Percentiles rank a stretch among this genome's conserved stretches.
Evolutionary conservation across 2,888 invertebrate species (phyloP).

Genomic region (Odontocerum albicorne): DNA sequence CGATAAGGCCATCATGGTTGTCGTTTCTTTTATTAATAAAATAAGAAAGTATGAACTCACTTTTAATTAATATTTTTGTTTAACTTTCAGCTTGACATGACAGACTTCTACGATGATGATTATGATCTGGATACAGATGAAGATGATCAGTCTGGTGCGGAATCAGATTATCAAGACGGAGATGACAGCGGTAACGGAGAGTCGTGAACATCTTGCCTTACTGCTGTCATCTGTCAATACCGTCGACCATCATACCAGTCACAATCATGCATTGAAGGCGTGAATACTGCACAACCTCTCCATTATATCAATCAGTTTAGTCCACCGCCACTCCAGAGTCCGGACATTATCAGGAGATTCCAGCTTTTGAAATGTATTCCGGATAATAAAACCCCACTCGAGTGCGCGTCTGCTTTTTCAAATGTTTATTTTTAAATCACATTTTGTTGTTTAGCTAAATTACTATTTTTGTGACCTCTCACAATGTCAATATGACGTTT

Average conservation of each 20-base stretch:
- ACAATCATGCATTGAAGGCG: too few species aligned
- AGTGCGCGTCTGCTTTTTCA: neutral
- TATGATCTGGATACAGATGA: constrained; percentile 81
- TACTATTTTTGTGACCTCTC: constrained; percentile 16
- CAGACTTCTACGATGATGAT: constrained; percentile 95
- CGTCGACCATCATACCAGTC: too few species aligned
- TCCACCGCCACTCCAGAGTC: neutral
- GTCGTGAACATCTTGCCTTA: too few species aligned
- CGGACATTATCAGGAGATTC: neutral
- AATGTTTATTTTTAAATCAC: constrained; percentile 1
- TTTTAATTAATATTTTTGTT: too few species aligned
- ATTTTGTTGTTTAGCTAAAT: constrained; percentile 8
- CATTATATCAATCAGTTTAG: too few species aligned
- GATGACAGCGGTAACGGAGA: constrained; percentile 93
- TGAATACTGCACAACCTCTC: too few species aligned
- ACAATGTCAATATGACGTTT: constrained; percentile 23
- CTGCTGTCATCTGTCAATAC: too few species aligned
- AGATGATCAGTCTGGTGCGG: constrained; percentile 66
- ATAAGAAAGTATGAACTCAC: too few species aligned
- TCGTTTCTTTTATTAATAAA: too few species aligned
- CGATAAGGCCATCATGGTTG: neutral
- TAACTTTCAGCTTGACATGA: constrained; percentile 78
- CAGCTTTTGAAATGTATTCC: neutral
- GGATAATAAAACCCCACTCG: neutral
- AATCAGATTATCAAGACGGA: constrained; percentile 72